Evolutionary conservation across 2,113 vertebrate genomes (phyloP).

Genomic region (Zosterops borbonicus): DNA sequence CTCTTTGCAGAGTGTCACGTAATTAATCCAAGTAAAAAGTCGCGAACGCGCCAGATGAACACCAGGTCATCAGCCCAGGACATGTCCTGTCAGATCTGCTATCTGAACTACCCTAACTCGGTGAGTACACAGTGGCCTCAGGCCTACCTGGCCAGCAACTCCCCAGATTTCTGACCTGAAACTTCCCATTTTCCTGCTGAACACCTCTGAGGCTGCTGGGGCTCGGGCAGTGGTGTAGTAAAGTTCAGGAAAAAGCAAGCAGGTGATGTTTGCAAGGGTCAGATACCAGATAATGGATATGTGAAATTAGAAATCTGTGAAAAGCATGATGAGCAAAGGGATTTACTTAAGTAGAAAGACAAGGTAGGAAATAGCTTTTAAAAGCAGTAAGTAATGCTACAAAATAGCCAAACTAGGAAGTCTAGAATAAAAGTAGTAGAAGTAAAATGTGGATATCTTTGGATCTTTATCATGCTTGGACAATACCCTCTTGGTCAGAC

Average conservation of each 20-base stretch:
- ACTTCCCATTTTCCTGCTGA: neutral
- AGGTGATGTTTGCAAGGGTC: neutral
- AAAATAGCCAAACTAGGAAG: neutral
- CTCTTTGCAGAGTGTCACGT: slow-evolving; percentile 99
- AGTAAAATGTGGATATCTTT: neutral
- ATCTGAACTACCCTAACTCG: slow-evolving; percentile 97
- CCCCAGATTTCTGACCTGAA: neutral
- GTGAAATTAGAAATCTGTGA: neutral
- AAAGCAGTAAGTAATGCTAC: neutral
- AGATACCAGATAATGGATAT: neutral
- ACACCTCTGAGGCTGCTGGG: neutral
- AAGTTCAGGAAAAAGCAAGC: neutral
- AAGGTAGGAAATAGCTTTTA: neutral
- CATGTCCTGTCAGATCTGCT: slow-evolving; percentile 99
- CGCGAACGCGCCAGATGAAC: slow-evolving; percentile 95
- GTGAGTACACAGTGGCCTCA: slow-evolving; percentile 78
- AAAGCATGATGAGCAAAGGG: neutral
- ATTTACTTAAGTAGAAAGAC: neutral
- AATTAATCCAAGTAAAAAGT: slow-evolving; percentile 99
- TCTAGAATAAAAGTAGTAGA: neutral
- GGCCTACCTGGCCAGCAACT: neutral
- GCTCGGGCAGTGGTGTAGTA: neutral
- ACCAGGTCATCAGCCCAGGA: slow-evolving; percentile 98
- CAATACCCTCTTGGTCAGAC: neutral
- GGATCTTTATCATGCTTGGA: neutral